Evolutionary conservation across 2,797 vertebrate genomes (phyloP).

Genomic region (Podarcis siculus): DNA sequence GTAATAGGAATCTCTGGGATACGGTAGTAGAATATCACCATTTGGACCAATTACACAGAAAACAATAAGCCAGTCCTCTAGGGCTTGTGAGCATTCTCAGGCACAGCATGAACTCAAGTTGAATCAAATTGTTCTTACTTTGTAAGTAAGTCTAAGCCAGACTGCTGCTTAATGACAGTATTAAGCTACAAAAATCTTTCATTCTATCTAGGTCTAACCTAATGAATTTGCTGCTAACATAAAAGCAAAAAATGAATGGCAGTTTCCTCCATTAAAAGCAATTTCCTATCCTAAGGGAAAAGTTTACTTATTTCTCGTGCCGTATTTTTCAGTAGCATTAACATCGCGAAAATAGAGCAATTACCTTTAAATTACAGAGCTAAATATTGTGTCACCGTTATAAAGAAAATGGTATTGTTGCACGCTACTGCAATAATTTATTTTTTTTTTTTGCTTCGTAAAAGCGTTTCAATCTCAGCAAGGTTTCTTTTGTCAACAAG

Average conservation of each 20-base stretch:
- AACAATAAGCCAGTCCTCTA: background rate
- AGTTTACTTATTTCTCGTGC: slow-evolving; percentile 61
- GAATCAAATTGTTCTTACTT: slow-evolving; percentile 48
- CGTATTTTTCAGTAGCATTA: slow-evolving; percentile 71
- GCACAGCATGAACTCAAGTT: slow-evolving; percentile 45
- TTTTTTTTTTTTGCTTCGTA: slow-evolving; percentile 53
- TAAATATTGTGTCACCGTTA: slow-evolving; percentile 79
- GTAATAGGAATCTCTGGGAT: background rate
- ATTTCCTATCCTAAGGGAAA: slow-evolving; percentile 44
- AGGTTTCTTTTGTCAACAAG: slow-evolving; percentile 71
- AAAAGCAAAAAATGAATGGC: slow-evolving; percentile 28
- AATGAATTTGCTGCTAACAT: slow-evolving; percentile 36
- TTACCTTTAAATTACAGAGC: slow-evolving; percentile 72
- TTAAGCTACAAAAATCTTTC: slow-evolving; percentile 46
- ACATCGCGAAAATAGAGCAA: slow-evolving; percentile 73
- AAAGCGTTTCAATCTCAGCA: slow-evolving; percentile 69
- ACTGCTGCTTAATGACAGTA: slow-evolving; percentile 61
- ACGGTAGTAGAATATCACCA: background rate
- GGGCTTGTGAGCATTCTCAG: slow-evolving; percentile 35
- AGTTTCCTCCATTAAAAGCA: slow-evolving; percentile 40
- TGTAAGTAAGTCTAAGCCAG: slow-evolving; percentile 51
- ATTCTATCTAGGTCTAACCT: slow-evolving; percentile 35
- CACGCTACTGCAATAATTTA: slow-evolving; percentile 65
- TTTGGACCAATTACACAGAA: background rate
- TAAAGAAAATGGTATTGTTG: slow-evolving; percentile 68